A percentile compares a stretch with the other conserved stretches of the same genome.
Evolutionary conservation across 2,888 invertebrate genomes (phyloP).

Genomic region (Congeria kusceri): DNA sequence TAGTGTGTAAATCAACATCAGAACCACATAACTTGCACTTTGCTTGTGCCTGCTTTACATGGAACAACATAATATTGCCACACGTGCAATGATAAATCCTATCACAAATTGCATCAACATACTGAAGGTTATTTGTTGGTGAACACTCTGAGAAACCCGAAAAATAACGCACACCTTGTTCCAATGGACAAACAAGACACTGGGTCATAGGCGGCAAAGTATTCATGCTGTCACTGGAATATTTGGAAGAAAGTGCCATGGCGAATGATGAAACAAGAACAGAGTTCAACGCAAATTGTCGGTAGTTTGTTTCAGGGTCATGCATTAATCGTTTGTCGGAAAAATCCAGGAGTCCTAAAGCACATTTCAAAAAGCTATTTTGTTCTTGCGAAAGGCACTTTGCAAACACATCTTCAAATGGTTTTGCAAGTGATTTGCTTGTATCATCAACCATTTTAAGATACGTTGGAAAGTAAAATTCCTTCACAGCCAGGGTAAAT

Average conservation of each 20-base stretch:
- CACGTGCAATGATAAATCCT: too few relatives aligned
- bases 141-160: conserved; percentile 23
- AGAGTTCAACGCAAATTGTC: conserved; percentile 17
- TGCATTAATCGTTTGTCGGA: conserved; percentile 7
- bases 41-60: too few relatives aligned
- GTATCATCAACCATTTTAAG: conserved; percentile 22
- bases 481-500: conserved; percentile 16
- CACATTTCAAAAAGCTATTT: conserved; percentile 20
- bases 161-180: conserved; percentile 2
- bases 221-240: background rate
- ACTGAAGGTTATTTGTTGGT: too few relatives aligned
- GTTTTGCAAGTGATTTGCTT: background rate
- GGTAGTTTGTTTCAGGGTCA: conserved; percentile 19
- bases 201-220: background rate
- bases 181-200: conserved; percentile 12
- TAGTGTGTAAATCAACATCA: too few relatives aligned
- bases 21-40: too few relatives aligned
- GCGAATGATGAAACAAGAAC: conserved; percentile 21
- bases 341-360: conserved; percentile 43
- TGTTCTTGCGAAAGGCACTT: background rate
- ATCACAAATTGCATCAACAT: too few relatives aligned
- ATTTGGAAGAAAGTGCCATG: background rate
- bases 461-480: conserved; percentile 35
- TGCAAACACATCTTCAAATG: conserved; percentile 5
- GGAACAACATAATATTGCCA: too few relatives aligned